Base-by-base conservation (phyloP, 1,140 invertebrate species). In the Mizuhopecten yessoensis region DNA sequence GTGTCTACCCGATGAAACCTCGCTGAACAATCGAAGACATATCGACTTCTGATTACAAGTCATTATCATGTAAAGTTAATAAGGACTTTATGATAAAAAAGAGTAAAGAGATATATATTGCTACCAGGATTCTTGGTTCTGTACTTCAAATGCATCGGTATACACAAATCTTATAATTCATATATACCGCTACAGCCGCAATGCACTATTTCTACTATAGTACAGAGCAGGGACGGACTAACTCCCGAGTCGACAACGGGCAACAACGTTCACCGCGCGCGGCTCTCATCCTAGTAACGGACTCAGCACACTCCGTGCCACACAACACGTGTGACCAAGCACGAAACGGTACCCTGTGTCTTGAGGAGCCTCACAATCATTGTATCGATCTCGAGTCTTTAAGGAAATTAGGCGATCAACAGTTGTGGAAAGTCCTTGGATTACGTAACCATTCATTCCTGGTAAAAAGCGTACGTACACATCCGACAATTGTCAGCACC, bases 341-440 rank as follows among this genome's bases (percentile, higher is more conserved):
- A 45, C 9, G 17, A n/a, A n/a, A 75, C 57, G 57, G n/a, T 75
- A 75, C 57, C 57, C 57, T 75, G 57, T 75, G 23, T 75, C 57
- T 75, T 29, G n/a, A n/a, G 5, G 57, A 75, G 57, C 57, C 57
- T 75, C 57, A 75, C 57, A 75, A 75, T 1, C 57, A 75, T 5
- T 75, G 57, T 75, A 75, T 75, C 57, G 57, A 75, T 75, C 57
- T 75, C 57, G 57, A 75, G 57, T 23, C 57, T 75, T 75, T 75
- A 75, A 75, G 29, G 57, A 75, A 75, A 75, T 75, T 75, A 75
- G 57, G 23, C 57, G 57, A 75, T 75, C 57, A 75, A 75, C 57
- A 75, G 57, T 75, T 75, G 57, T 75, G 57, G 5, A 75, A 75
- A 75, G 57, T 75, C 57, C 57, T 75, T 75, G 57, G 57, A 75